phyloP scores from a whole-genome alignment of 1,140 invertebrate species.

The Lanistes nyassanus region DNA sequence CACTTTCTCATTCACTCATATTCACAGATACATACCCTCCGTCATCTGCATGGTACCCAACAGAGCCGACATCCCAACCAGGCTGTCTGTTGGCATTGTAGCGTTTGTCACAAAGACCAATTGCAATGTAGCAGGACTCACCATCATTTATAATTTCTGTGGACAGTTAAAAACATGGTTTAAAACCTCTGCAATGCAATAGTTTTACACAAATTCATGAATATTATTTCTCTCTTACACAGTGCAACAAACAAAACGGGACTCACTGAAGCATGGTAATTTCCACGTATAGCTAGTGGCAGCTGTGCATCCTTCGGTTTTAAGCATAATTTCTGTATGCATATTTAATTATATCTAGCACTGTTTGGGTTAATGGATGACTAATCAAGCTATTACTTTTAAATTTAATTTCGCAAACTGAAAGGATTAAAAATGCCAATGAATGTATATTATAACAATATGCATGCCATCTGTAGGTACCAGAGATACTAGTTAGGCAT shows the following conservation, averaged over 20 bases:
- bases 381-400: no score
- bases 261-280: no score
- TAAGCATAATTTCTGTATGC: no score
- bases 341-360: no score
- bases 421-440: no score
- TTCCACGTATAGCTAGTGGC: no score
- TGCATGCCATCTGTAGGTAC: no score
- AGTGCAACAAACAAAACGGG: background rate
- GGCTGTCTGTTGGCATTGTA: constrained; percentile 67
- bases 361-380: no score
- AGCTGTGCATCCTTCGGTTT: no score
- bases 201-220: background rate
- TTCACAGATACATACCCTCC: constrained; percentile 60
- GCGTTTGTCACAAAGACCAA: constrained; percentile 65
- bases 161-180: constrained; percentile 7
- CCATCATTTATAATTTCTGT: constrained; percentile 51
- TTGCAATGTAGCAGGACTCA: constrained; percentile 41
- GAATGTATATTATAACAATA: no score
- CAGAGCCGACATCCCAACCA: constrained; percentile 65
- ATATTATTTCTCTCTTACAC: background rate
- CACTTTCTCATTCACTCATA: background rate
- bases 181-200: background rate
- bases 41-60: constrained; percentile 69
- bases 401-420: no score
- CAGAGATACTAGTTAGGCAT: no score